Evolutionary conservation across 2,888 invertebrate species (phyloP), one percentile per base, ranked within the genome.

Genomic region (Zygothrica quintamaculata): DNA sequence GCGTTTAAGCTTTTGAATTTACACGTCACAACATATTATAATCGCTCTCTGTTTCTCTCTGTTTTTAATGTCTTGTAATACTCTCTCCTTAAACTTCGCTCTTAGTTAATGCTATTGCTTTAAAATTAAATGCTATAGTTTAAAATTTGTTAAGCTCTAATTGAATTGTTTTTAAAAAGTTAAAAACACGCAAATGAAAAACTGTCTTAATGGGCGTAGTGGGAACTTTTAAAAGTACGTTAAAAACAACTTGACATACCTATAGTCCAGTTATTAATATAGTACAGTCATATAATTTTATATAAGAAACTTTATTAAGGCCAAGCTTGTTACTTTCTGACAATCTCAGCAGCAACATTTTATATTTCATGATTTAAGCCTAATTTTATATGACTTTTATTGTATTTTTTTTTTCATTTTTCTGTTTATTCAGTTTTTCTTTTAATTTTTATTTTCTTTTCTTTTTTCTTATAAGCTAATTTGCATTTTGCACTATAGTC

Each of bases 401-500:
- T 65, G 55, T 53, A 42, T 39, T 40, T 52, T 42, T 47, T 55
- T 43, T 37, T 18, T 16, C 13, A 7, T 29, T 31, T 34, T n/a
- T 36, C 16, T 9, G 26, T 36, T 29, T 11, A 31, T 36, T 40
- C 9, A 26, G 29, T 13, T 46, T 44, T 39, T 56, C 34, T 25
- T 39, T 51, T 9, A n/a, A 31, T 43, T 18, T 12, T 42, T 55
- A 43, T 56, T 46, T 59, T 39, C 31, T 48, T 50, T 52, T 33
- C 44, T 42, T 36, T 44, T 40, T 37, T 13, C 43, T 37, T n/a
- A n/a, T 69, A 55, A 59, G 58, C 65, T 67, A 77, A 84, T 80
- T 80, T 80, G 84, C 84, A 80, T 80, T 80, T 80, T 70, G 66
- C 69, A 69, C 75, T 80, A 73, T 74, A 69, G 44, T 61, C 62